A percentile compares a stretch with the other conserved stretches of the same genome.
Evolutionary conservation across 1,140 invertebrate genomes (phyloP).

Genomic region (Danaus plexippus): DNA sequence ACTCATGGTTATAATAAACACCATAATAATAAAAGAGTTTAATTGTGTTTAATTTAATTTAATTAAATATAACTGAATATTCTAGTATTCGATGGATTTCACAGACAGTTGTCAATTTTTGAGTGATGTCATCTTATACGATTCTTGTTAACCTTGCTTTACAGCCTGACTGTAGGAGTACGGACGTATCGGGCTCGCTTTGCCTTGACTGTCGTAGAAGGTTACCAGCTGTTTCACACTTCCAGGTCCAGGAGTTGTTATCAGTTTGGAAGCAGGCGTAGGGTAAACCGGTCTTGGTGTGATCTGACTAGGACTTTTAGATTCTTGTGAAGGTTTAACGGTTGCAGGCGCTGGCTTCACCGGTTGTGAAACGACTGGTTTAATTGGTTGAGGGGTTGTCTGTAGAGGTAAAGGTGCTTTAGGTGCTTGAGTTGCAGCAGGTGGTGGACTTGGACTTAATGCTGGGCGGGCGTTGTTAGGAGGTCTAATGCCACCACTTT

Average conservation of each 20-base stretch:
- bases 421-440: constrained; percentile 15
- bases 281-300: constrained; percentile 49
- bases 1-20: no score
- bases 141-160: constrained; percentile 46
- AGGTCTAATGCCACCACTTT: constrained; percentile 28
- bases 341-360: constrained; percentile 9
- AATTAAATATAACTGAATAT: no score
- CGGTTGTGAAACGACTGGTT: constrained; percentile 12
- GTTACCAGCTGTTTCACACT: constrained; percentile 54
- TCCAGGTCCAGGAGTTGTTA: constrained; percentile 57
- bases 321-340: constrained; percentile 8
- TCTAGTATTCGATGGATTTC: no score
- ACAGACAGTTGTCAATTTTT: no score
- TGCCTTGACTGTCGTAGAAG: constrained; percentile 60
- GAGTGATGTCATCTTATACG: no score
- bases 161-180: constrained; percentile 61
- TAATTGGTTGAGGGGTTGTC: constrained; percentile 15
- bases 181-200: constrained; percentile 53
- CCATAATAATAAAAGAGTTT: no score
- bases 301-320: constrained; percentile 29
- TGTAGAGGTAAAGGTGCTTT: constrained; percentile 13
- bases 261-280: constrained; percentile 31
- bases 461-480: constrained; percentile 9
- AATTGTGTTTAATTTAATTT: no score
- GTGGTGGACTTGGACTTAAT: constrained; percentile 13